A percentile compares a stretch with the other conserved stretches of the same genome.
These are phyloP conservation scores for Tuta absoluta DNA, from an alignment of 2,888 invertebrate species.

Conservation along the genomic window DNA sequence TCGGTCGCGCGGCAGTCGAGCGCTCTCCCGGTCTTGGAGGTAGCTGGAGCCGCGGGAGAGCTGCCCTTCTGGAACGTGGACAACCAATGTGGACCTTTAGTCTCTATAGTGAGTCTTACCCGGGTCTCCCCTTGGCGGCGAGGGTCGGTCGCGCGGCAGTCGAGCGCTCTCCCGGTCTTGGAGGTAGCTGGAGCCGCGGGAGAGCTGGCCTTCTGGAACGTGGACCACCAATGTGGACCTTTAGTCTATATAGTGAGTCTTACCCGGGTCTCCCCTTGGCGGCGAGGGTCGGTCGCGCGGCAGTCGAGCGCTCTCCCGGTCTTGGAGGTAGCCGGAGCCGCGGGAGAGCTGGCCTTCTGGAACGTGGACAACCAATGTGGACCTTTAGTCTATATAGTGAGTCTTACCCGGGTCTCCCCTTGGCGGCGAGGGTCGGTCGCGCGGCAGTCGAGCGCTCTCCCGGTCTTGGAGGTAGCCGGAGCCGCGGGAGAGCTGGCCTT, in stretches of 20 bases:
- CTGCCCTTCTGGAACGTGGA: conserved; percentile 86
- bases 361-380: conserved; percentile 51
- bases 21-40: conserved; percentile 80
- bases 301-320: conserved; percentile 67
- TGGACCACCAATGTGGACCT: neutral
- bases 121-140: conserved; percentile 82
- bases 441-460: conserved; percentile 66
- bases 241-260: conserved; percentile 42
- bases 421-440: conserved; percentile 78
- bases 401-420: conserved; percentile 83
- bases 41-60: conserved; percentile 89
- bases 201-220: conserved; percentile 89
- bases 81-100: too few relatives aligned
- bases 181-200: conserved; percentile 88
- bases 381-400: too few relatives aligned
- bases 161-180: conserved; percentile 77
- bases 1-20: conserved; percentile 69
- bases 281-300: conserved; percentile 76
- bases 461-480: conserved; percentile 85
- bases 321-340: conserved; percentile 87
- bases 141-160: conserved; percentile 71
- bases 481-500: conserved; percentile 90
- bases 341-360: conserved; percentile 91
- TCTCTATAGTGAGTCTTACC: conserved; percentile 72
- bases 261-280: conserved; percentile 83